These are phyloP conservation scores for Zingel zingel DNA, from an alignment of 2,113 vertebrate genomes.

Conservation along the genomic window DNA sequence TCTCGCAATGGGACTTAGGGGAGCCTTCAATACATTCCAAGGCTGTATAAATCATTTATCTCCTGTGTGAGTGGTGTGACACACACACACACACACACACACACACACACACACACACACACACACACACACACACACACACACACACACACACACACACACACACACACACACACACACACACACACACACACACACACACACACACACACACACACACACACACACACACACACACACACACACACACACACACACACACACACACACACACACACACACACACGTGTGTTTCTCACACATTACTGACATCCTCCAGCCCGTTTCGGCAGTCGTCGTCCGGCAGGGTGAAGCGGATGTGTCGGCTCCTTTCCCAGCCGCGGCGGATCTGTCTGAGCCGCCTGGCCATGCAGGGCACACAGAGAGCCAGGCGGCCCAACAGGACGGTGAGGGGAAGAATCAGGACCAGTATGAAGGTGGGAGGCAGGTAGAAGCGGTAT, in stretches of 20 bases:
- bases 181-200: background rate
- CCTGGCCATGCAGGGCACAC: constrained; percentile 85
- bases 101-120: background rate
- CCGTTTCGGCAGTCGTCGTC: constrained; percentile 44
- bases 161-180: background rate
- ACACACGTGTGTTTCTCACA: constrained; percentile 45
- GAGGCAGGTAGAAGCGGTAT: constrained; percentile 93
- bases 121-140: background rate
- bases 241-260: background rate
- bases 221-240: background rate
- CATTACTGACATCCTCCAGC: constrained; percentile 74
- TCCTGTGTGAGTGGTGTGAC: background rate
- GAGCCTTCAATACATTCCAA: constrained; percentile 20
- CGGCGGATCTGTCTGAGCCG: constrained; percentile 89
- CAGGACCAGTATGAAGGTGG: constrained; percentile 90
- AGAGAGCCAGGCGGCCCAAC: constrained; percentile 85
- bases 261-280: background rate
- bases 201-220: background rate
- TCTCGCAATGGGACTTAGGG: background rate
- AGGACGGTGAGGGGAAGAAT: constrained; percentile 87
- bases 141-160: background rate
- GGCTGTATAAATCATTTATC: constrained; percentile 36
- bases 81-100: background rate
- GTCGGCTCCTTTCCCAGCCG: constrained; percentile 90
- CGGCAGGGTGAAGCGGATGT: constrained; percentile 73